Evolutionary conservation across 2,888 invertebrate species (phyloP).

Genomic region (Spilosoma lubricipeda): DNA sequence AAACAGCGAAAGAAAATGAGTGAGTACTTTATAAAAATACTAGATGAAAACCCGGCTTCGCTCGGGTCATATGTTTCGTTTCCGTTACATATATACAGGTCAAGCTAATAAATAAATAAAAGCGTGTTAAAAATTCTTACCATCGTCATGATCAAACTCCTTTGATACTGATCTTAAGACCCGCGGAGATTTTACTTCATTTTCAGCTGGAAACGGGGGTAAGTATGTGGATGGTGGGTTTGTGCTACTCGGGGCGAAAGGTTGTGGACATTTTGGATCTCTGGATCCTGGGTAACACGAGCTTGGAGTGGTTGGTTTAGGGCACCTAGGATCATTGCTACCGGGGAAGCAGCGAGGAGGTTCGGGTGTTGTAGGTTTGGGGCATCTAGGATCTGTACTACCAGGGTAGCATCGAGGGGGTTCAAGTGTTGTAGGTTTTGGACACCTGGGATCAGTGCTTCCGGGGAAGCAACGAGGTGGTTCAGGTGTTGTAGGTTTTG

Average conservation of each 20-base stretch:
- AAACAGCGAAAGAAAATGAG: too few species aligned
- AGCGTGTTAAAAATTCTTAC: too few species aligned
- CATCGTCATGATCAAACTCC: slow-evolving; percentile 59
- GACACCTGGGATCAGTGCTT: slow-evolving; percentile 29
- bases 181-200: slow-evolving; percentile 70
- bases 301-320: slow-evolving; percentile 66
- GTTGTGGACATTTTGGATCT: slow-evolving; percentile 77
- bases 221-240: slow-evolving; percentile 81
- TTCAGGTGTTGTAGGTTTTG: slow-evolving; percentile 49
- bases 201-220: slow-evolving; percentile 78
- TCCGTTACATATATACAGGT: too few species aligned
- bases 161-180: slow-evolving; percentile 60
- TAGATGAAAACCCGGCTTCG: too few species aligned
- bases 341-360: slow-evolving; percentile 65
- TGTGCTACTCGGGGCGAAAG: slow-evolving; percentile 76
- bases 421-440: slow-evolving; percentile 29
- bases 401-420: slow-evolving; percentile 42
- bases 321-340: slow-evolving; percentile 64
- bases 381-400: slow-evolving; percentile 59
- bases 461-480: slow-evolving; percentile 32
- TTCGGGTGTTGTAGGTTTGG: slow-evolving; percentile 56
- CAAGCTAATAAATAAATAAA: too few species aligned
- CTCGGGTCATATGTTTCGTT: too few species aligned
- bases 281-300: slow-evolving; percentile 78
- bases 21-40: too few species aligned